Conservation (phyloP, 2,797 vertebrate species). For the Valencia hispanica region DNA sequence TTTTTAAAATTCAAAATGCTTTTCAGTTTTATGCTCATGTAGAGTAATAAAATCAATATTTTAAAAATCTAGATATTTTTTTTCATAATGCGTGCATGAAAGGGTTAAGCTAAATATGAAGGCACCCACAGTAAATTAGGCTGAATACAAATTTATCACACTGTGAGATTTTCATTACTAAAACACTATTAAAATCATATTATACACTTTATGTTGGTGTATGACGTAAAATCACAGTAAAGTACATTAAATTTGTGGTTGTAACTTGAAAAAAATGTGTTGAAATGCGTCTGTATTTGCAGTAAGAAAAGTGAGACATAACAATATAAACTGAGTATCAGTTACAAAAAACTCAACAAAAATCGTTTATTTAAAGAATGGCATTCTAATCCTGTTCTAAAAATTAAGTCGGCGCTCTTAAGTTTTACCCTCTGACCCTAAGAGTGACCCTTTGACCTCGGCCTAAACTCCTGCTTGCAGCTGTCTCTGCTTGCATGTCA, state of each 20-base stretch:
- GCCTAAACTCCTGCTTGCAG: conserved; percentile 41
- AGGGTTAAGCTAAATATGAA: no score
- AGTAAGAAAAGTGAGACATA: background rate
- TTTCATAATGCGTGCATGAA: no score
- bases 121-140: background rate
- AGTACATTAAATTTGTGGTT: no score
- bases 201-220: background rate
- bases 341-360: conserved; percentile 8
- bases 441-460: conserved; percentile 41
- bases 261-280: background rate
- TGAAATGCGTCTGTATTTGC: conserved; percentile 12
- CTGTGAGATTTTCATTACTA: background rate
- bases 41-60: no score
- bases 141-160: background rate
- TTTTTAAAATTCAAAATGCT: no score
- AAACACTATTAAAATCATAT: background rate
- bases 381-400: background rate
- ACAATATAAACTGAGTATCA: background rate
- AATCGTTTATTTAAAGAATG: background rate
- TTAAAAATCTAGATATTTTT: no score
- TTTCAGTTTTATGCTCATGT: no score
- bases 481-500: conserved; percentile 39
- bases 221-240: background rate
- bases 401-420: conserved; percentile 2
- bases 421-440: conserved; percentile 23